A percentile compares a stretch with the other conserved stretches of the same genome.
Evolutionary conservation across 2,888 invertebrate species (phyloP).

Genomic region (Cataglyphis livida): DNA sequence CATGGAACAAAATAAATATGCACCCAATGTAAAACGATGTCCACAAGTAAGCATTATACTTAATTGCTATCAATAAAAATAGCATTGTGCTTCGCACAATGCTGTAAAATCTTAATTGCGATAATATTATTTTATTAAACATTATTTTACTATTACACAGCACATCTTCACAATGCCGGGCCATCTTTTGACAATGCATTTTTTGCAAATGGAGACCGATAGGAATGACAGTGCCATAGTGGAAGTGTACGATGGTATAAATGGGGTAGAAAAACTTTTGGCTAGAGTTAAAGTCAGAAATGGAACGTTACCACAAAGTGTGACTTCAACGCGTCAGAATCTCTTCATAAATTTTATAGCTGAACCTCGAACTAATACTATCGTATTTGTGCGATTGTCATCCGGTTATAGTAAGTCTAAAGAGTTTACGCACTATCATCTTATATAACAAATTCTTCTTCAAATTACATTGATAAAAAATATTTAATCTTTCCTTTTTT

Average conservation of each 20-base stretch:
- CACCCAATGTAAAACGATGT: conserved; percentile 90
- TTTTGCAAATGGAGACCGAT: conserved; percentile 93
- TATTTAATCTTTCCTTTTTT: conserved; percentile 9
- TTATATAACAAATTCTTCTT: background rate
- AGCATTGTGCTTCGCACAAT: background rate
- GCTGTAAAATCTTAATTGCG: background rate
- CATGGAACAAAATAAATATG: conserved; percentile 92
- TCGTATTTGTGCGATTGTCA: conserved; percentile 92
- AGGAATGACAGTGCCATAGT: conserved; percentile 91
- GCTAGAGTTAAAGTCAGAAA: conserved; percentile 92
- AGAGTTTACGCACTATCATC: background rate
- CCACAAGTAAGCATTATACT: conserved; percentile 87
- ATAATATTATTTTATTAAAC: conserved; percentile 11
- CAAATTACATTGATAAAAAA: background rate
- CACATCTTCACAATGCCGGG: conserved; percentile 92
- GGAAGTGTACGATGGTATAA: conserved; percentile 93
- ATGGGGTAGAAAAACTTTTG: conserved; percentile 90
- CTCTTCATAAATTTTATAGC: conserved; percentile 93
- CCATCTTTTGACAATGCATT: conserved; percentile 94
- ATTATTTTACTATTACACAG: conserved; percentile 71
- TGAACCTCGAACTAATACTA: conserved; percentile 90
- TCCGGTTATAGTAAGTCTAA: conserved; percentile 89
- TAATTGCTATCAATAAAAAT: background rate
- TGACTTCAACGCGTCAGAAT: conserved; percentile 93
- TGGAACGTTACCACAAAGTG: conserved; percentile 94